These are phyloP conservation scores for Orthochromis indermauri DNA, from an alignment of 2,113 vertebrate species.

Conservation along the genomic window DNA sequence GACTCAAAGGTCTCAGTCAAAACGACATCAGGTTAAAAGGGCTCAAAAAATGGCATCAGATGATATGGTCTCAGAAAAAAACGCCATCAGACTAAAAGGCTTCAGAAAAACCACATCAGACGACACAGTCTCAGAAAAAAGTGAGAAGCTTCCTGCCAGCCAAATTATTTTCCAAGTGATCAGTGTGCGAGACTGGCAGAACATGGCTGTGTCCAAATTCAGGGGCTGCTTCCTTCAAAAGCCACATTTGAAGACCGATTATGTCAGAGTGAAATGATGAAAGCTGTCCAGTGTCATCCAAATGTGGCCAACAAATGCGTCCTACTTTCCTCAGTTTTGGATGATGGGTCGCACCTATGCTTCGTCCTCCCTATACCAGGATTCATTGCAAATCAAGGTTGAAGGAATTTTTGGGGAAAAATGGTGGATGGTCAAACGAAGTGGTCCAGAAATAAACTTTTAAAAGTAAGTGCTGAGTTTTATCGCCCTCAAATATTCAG, in stretches of 20 bases:
- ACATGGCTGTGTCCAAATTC: not conserved
- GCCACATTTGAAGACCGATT: not conserved
- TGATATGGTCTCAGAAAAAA: not conserved
- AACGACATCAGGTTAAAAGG: not conserved
- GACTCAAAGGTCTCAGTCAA: not conserved
- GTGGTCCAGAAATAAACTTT: not conserved
- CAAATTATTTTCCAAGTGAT: not conserved
- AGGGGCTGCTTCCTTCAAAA: not conserved
- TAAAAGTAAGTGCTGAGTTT: not conserved
- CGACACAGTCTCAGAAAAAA: not conserved
- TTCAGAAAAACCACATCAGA: not conserved
- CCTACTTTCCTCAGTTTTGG: not conserved
- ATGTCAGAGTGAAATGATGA: not conserved
- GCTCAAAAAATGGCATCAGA: not conserved
- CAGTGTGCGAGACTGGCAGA: not conserved
- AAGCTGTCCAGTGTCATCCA: not conserved
- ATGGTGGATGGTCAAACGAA: not conserved
- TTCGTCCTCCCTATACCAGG: not conserved
- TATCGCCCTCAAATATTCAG: not conserved
- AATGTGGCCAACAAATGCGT: not conserved
- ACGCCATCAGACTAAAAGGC: not conserved
- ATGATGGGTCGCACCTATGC: not conserved
- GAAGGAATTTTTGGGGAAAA: not conserved
- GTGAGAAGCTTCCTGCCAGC: not conserved
- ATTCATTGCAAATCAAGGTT: not conserved